A percentile compares a stretch with the other conserved stretches of the same genome.
These are phyloP conservation scores for Saccopteryx leptura DNA, from an alignment of 2,113 vertebrate species.

Conservation along the genomic window DNA sequence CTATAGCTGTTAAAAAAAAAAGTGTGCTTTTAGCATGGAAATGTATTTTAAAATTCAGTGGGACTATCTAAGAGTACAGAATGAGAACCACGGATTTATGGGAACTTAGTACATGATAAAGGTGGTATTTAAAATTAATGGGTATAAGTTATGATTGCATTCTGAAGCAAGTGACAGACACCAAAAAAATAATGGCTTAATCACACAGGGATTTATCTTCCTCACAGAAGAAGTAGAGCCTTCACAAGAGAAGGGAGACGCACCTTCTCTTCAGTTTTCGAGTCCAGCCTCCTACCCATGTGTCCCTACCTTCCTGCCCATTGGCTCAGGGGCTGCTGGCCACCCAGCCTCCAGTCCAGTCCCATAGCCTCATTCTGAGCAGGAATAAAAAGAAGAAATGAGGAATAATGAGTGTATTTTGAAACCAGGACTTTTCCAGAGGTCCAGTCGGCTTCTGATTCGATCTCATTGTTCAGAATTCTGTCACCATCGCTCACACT, in stretches of 20 bases:
- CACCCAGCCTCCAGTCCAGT: neutral
- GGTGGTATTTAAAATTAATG: conserved; percentile 5
- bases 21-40: conserved; percentile 63
- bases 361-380: neutral
- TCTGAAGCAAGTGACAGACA: neutral
- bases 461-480: neutral
- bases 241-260: neutral
- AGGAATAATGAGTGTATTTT: neutral
- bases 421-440: neutral
- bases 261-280: neutral
- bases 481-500: neutral
- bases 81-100: conserved; percentile 1
- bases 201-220: conserved; percentile 21
- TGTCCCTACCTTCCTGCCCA: neutral
- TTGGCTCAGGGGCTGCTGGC: neutral
- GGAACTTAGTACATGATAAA: conserved; percentile 45
- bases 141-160: neutral
- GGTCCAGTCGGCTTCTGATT: neutral
- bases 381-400: neutral
- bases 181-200: neutral
- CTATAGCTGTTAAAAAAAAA: conserved; percentile 40
- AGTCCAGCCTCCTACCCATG: neutral
- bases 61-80: conserved; percentile 38
- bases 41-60: conserved; percentile 60
- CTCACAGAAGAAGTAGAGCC: neutral